Conservation (phyloP, 2,888 invertebrate genomes). For the Scelioninae gen. 1 region DNA sequence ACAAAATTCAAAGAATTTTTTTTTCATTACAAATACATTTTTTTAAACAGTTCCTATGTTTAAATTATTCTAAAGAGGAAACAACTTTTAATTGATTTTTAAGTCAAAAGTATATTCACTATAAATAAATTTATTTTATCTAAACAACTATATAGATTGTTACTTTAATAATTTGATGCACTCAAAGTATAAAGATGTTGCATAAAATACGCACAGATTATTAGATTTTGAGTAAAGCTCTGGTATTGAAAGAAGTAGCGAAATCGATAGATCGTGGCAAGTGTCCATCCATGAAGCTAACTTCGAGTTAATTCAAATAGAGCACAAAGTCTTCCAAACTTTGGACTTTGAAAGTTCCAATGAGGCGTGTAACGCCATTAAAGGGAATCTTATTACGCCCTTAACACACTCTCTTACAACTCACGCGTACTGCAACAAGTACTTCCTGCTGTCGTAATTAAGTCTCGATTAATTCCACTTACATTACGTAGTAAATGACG, state of each 20-base stretch:
- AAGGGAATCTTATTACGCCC: constrained; percentile 84
- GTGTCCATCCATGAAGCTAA: constrained; percentile 75
- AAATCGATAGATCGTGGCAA: constrained; percentile 60
- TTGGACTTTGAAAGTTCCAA: constrained; percentile 83
- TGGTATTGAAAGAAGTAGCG: constrained; percentile 8
- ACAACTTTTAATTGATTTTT: too few relatives aligned
- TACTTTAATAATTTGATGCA: too few relatives aligned
- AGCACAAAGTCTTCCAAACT: constrained; percentile 80
- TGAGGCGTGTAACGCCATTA: constrained; percentile 85
- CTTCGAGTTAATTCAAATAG: constrained; percentile 83
- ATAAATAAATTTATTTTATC: too few relatives aligned
- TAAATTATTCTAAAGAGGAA: too few relatives aligned
- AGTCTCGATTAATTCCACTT: constrained; percentile 81
- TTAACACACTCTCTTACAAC: constrained; percentile 76
- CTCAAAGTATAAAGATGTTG: neutral
- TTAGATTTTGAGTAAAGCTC: constrained; percentile 13
- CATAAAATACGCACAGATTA: neutral
- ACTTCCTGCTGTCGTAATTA: constrained; percentile 80
- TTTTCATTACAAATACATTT: too few relatives aligned
- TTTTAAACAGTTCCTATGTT: too few relatives aligned
- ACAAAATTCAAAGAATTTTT: too few relatives aligned
- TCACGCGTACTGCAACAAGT: constrained; percentile 80
- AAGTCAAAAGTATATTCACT: too few relatives aligned
- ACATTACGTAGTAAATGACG: constrained; percentile 75
- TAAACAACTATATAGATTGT: too few relatives aligned